Conservation (phyloP, 2,113 vertebrate genomes). For the Coregonus clupeaformis region DNA sequence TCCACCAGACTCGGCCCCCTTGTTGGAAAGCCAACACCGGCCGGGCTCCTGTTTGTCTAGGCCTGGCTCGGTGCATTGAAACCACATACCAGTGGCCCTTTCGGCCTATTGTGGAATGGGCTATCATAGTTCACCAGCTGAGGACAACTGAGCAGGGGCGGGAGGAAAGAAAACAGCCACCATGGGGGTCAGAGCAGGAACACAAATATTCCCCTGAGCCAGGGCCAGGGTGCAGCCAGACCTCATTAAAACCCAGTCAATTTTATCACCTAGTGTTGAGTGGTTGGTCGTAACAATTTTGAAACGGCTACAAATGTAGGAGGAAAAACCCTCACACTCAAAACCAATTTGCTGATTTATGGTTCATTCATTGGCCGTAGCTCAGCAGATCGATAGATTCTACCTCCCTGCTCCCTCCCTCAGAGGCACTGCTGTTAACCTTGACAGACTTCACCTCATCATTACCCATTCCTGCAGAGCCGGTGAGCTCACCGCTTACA, state of each 20-base stretch:
- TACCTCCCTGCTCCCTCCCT: not conserved
- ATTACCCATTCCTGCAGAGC: not conserved
- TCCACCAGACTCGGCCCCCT: not conserved
- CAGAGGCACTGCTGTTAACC: not conserved
- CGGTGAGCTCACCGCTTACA: not conserved
- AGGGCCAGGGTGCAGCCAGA: not conserved
- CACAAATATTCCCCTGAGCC: slow-evolving; percentile 22
- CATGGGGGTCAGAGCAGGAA: slow-evolving; percentile 24
- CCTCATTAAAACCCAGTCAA: not conserved
- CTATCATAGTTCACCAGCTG: slow-evolving; percentile 30
- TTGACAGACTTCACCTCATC: not conserved
- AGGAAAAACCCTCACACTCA: not conserved
- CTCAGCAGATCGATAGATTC: not conserved
- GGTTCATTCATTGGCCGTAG: not conserved
- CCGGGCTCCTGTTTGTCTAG: slow-evolving; percentile 47
- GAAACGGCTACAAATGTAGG: no score
- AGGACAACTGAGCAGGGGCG: slow-evolving; percentile 19
- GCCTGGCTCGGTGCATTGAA: slow-evolving; percentile 24
- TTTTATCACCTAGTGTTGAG: no score
- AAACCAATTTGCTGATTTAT: not conserved
- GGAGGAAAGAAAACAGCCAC: slow-evolving; percentile 32
- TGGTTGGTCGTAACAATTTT: not conserved
- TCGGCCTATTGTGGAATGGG: slow-evolving; percentile 36
- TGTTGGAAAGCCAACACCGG: not conserved
- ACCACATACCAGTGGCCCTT: slow-evolving; percentile 46